Conservation (phyloP, 2,113 vertebrate genomes). For the Vicugna pacos region DNA sequence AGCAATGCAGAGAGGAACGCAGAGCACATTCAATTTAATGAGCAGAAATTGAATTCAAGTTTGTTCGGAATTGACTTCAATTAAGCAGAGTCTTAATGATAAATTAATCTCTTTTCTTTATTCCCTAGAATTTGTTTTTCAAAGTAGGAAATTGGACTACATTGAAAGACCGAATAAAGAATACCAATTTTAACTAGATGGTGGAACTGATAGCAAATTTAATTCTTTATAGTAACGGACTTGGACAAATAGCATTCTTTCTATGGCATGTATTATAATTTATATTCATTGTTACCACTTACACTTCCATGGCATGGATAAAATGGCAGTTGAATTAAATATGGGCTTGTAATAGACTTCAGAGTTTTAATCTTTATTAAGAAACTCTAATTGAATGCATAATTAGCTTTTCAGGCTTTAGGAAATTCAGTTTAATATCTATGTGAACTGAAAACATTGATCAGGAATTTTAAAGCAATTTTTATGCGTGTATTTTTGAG, state of each 20-base stretch:
- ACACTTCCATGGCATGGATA: conserved; percentile 92
- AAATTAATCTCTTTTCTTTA: conserved; percentile 99
- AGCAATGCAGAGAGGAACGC: conserved; percentile 93
- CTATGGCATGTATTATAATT: conserved; percentile 93
- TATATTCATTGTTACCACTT: conserved; percentile 93
- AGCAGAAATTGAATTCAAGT: conserved; percentile 99
- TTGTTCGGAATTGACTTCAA: conserved; percentile 99
- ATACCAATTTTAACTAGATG: conserved; percentile 97
- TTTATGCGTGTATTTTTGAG: conserved; percentile 85
- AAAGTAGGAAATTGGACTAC: conserved; percentile 96
- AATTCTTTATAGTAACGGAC: conserved; percentile 95
- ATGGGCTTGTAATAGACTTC: conserved; percentile 92
- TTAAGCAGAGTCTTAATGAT: conserved; percentile 99
- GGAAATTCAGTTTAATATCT: conserved; percentile 91
- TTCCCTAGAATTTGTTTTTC: conserved; percentile 97
- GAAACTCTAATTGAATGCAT: conserved; percentile 92
- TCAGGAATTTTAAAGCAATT: conserved; percentile 85
- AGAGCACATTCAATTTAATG: conserved; percentile 95
- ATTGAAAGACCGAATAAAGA: conserved; percentile 95
- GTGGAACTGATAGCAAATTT: conserved; percentile 94
- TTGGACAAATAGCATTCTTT: conserved; percentile 92
- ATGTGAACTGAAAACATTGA: conserved; percentile 88
- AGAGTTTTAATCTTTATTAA: conserved; percentile 94
- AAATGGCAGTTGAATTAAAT: conserved; percentile 94
- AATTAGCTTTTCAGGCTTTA: conserved; percentile 92